These are phyloP conservation scores for Lysandra bellargus DNA, from an alignment of 2,888 invertebrate species.

Conservation along the genomic window DNA sequence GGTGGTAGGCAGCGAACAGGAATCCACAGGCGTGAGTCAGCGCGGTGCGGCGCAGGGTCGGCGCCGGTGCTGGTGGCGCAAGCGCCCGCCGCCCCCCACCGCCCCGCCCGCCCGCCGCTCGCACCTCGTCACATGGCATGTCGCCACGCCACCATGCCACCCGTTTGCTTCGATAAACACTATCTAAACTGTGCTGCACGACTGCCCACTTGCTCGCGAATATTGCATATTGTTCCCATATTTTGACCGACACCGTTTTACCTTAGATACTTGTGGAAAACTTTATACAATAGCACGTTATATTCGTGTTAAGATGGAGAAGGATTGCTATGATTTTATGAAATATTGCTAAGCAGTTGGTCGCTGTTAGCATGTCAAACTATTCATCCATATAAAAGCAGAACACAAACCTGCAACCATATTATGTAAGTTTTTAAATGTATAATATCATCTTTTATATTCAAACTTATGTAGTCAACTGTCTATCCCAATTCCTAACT, in stretches of 20 bases:
- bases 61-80: conserved; percentile 50
- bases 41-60: conserved; percentile 49
- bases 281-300: not conserved
- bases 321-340: not conserved
- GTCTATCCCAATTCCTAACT: not conserved
- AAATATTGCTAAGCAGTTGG: not conserved
- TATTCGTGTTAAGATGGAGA: not conserved
- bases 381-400: too few species aligned
- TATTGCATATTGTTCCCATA: conserved; percentile 25
- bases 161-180: conserved; percentile 37
- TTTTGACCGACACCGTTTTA: conserved; percentile 5
- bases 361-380: too few species aligned
- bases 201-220: conserved; percentile 40
- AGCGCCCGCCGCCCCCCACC: conserved; percentile 42
- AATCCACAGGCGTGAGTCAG: conserved; percentile 75
- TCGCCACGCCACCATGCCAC: conserved; percentile 41
- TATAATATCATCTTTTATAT: not conserved
- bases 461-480: not conserved
- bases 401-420: too few species aligned
- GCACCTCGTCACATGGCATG: conserved; percentile 43
- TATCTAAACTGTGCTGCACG: conserved; percentile 39
- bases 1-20: conserved; percentile 59
- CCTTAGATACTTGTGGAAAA: not conserved
- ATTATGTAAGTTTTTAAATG: not conserved
- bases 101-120: conserved; percentile 35